Evolutionary conservation across 1,140 invertebrate genomes (phyloP).

Genomic region (Carposina sasakii): DNA sequence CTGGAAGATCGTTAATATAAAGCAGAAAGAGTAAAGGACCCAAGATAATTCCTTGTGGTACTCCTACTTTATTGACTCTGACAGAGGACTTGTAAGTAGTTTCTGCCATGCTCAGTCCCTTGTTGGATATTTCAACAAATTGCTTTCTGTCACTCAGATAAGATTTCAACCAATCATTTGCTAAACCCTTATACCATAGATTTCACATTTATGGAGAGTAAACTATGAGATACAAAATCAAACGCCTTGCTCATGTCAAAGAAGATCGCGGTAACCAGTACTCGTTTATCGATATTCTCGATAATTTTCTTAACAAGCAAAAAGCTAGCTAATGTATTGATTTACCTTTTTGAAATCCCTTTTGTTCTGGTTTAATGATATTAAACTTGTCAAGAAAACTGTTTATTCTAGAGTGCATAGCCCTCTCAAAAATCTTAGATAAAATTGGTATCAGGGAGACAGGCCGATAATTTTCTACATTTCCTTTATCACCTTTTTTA

Average conservation of each 20-base stretch:
- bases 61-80: not conserved
- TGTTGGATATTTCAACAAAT: not conserved
- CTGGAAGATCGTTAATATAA: slow-evolving; percentile 11
- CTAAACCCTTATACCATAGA: slow-evolving; percentile 3
- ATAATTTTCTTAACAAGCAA: not conserved
- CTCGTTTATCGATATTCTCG: not conserved
- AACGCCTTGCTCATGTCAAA: slow-evolving; percentile 9
- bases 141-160: not conserved
- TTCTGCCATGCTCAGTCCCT: not conserved
- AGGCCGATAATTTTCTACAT: slow-evolving; percentile 1
- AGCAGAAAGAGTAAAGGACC: slow-evolving; percentile 1
- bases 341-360: slow-evolving; percentile 10
- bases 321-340: slow-evolving; percentile 10
- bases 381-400: not conserved
- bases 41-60: slow-evolving; percentile 7
- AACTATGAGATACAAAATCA: slow-evolving; percentile 2
- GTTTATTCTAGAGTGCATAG: not conserved
- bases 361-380: not conserved
- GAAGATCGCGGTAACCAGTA: not conserved
- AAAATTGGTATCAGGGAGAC: slow-evolving; percentile 2
- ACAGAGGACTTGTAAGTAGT: not conserved
- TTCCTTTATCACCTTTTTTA: slow-evolving; percentile 4
- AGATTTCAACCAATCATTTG: not conserved
- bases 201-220: slow-evolving; percentile 1
- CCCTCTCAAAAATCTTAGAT: slow-evolving; percentile 10